Evolutionary conservation across 2,888 invertebrate species (phyloP).

Genomic region (Leptarthrus brevirostris): DNA sequence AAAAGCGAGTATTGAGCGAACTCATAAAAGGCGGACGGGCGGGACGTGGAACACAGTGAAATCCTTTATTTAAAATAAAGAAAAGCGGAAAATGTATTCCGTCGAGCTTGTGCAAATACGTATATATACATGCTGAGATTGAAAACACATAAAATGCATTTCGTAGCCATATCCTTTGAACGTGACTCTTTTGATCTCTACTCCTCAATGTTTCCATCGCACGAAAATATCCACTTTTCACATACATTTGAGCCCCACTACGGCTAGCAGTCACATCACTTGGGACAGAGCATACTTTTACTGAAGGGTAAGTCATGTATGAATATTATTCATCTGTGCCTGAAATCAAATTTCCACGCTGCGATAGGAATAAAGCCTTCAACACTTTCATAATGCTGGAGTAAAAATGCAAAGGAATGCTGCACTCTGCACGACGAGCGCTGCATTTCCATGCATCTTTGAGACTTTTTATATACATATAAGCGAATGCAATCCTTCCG

Average conservation of each 20-base stretch:
- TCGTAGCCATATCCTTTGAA: constrained; percentile 43
- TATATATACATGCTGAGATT: constrained; percentile 36
- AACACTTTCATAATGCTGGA: constrained; percentile 15
- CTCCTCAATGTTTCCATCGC: constrained; percentile 16
- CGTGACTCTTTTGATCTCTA: constrained; percentile 46
- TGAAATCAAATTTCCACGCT: constrained; percentile 46
- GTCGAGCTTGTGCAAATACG: constrained; percentile 39
- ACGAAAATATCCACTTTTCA: constrained; percentile 39
- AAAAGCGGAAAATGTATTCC: constrained; percentile 32
- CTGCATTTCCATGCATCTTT: constrained; percentile 16
- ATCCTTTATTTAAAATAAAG: constrained; percentile 39
- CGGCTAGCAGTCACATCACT: neutral
- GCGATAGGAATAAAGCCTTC: constrained; percentile 25
- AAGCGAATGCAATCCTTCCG: neutral
- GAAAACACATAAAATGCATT: constrained; percentile 46
- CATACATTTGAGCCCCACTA: constrained; percentile 11
- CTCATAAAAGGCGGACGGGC: constrained; percentile 4
- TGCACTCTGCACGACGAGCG: neutral
- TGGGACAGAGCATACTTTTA: neutral
- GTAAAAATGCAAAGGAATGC: constrained; percentile 29
- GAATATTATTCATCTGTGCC: constrained; percentile 43
- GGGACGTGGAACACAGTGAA: constrained; percentile 26
- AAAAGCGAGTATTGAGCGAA: constrained; percentile 20
- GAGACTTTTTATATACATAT: constrained; percentile 2
- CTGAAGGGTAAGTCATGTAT: constrained; percentile 40